Evolutionary conservation across 2,113 vertebrate genomes (phyloP), one percentile per base, ranked within the genome.

Genomic region (Heteronetta atricapilla): DNA sequence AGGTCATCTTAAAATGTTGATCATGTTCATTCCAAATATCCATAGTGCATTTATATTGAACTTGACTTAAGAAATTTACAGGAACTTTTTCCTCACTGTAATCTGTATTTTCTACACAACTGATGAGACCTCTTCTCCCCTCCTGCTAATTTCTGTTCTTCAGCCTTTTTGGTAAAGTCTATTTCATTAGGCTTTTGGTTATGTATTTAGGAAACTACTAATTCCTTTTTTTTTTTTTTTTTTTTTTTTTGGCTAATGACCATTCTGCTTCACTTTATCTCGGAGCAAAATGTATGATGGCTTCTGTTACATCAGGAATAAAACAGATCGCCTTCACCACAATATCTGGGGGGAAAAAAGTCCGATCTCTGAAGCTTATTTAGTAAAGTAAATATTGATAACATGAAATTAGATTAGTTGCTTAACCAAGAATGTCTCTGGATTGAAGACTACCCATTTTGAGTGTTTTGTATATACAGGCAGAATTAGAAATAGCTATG

Each of bases 161-260:
- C 76, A 56, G 18, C 60, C 26, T 53, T 58, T 69, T 56, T 31
- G 33, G 19, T 76, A 15, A 50, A 89, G 52, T 81, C 62, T 13
- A 5, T 82, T 95, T 90, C n/a, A n/a, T 88, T 72, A 78, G 19
- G n/a, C 62, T 38, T 70, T 66, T 72, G 59, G 67, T 81, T 74
- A 36, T 1, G 1, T 82, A 42, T 93, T 79, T 56, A 56, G 62
- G 29, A 80, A 68, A 33, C 52, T 56, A 5, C 42, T 88, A 1
- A 11, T 80, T 92, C 46, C 50, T 60, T 55, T 90, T 40, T 82
- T 93, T 90, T 40, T 82, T 93, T 90, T 40, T 82, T 93, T 90
- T 40, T 82, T 93, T 90, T 38, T 38, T 40, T 82, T 93, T 90
- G 64, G 22, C 58, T 60, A 50, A 88, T 68, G 77, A 42, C 60